phyloP scores from a whole-genome alignment of 53 echinoderm and acorn worm species.

The Paelopatides confundens region DNA sequence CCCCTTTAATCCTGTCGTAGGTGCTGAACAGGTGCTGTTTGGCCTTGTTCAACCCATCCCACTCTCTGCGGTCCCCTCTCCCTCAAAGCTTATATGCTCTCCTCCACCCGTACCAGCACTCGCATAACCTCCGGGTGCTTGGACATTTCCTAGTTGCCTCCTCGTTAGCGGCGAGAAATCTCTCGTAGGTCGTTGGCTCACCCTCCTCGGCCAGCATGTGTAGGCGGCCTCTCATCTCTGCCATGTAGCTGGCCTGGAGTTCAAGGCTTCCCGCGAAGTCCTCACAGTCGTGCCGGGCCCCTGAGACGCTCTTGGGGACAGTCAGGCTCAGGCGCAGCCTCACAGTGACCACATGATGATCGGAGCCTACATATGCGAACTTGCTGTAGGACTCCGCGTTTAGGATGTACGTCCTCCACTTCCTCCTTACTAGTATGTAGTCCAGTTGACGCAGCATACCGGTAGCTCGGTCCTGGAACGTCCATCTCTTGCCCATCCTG shows the following conservation, averaged over 20 bases:
- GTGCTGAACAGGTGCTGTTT: constrained; percentile 16
- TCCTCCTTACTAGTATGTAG: constrained; percentile 55
- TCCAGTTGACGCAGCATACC: constrained; percentile 60
- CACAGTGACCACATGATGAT: constrained; percentile 14
- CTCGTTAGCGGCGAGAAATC: constrained; percentile 42
- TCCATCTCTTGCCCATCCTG: too few species aligned
- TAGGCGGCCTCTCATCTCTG: constrained; percentile 24
- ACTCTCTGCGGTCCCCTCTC: too few species aligned
- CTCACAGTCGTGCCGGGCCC: constrained; percentile 42
- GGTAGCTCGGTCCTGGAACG: too few species aligned
- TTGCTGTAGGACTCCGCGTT: constrained; percentile 45
- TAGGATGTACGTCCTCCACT: constrained; percentile 51
- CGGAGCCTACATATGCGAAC: constrained; percentile 21
- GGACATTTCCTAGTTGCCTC: constrained; percentile 36
- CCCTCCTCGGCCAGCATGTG: constrained; percentile 27
- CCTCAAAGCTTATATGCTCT: too few species aligned
- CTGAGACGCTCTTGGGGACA: not conserved
- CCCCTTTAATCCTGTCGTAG: constrained; percentile 44
- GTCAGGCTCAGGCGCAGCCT: constrained; percentile 36
- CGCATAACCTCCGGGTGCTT: not conserved
- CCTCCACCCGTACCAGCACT: too few species aligned
- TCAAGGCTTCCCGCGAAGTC: constrained; percentile 29
- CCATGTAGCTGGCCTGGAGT: constrained; percentile 20
- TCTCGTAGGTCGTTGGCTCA: not conserved
- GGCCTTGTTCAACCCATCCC: constrained; percentile 11